phyloP scores from a whole-genome alignment of 2,797 vertebrate species.

The Sus cebifrons region DNA sequence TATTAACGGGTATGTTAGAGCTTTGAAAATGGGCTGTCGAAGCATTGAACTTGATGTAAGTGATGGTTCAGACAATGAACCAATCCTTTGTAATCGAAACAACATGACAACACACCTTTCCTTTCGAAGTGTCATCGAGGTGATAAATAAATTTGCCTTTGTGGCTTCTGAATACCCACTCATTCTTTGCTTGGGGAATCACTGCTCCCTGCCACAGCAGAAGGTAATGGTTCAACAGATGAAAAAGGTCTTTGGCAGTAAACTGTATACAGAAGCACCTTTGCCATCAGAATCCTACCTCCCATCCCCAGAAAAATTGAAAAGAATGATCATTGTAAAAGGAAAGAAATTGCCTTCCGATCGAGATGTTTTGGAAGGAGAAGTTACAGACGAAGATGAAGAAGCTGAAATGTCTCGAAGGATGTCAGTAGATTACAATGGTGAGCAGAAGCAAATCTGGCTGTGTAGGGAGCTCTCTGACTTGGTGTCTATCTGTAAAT shows the following conservation, averaged over 20 bases:
- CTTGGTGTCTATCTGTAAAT: constrained; percentile 93
- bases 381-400: constrained; percentile 98
- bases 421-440: constrained; percentile 90
- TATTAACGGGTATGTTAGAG: constrained; percentile 95
- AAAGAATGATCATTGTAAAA: constrained; percentile 95
- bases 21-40: constrained; percentile 96
- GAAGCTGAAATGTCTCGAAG: constrained; percentile 94
- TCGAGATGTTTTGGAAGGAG: constrained; percentile 94
- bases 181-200: constrained; percentile 96
- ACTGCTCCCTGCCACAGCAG: constrained; percentile 96
- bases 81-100: constrained; percentile 95
- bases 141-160: constrained; percentile 97
- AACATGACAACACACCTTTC: constrained; percentile 92
- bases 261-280: constrained; percentile 94
- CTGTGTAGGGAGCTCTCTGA: constrained; percentile 96
- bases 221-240: constrained; percentile 95
- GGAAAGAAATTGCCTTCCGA: constrained; percentile 95
- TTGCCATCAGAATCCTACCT: constrained; percentile 92
- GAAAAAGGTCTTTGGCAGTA: constrained; percentile 94
- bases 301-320: constrained; percentile 97
- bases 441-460: constrained; percentile 94
- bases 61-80: constrained; percentile 96
- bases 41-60: constrained; percentile 97
- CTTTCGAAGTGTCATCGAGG: constrained; percentile 95
- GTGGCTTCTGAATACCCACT: constrained; percentile 96